Evolutionary conservation across 2,888 invertebrate genomes (phyloP).

Genomic region (Dexiosoma caninum): DNA sequence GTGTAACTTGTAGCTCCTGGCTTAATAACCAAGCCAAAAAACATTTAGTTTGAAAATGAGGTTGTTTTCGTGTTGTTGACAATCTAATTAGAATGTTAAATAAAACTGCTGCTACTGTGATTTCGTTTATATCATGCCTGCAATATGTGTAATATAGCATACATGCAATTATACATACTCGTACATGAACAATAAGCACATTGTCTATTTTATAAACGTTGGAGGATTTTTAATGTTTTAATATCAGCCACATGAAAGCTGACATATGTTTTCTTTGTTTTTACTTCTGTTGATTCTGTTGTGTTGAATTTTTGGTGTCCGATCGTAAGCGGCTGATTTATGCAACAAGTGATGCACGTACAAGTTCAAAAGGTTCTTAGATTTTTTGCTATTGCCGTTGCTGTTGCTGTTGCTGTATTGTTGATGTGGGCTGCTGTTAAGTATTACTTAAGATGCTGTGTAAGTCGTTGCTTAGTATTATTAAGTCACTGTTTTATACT

Average conservation of each 20-base stretch:
- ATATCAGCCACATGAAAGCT: conserved; percentile 65
- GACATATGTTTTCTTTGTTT: conserved; percentile 71
- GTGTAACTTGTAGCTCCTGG: conserved; percentile 29
- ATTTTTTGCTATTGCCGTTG: background rate
- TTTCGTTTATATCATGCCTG: conserved; percentile 55
- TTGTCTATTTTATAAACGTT: conserved; percentile 40
- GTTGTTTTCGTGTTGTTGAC: conserved; percentile 67
- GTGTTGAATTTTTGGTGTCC: conserved; percentile 67
- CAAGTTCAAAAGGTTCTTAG: conserved; percentile 53
- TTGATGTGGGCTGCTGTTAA: background rate
- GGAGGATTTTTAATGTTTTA: conserved; percentile 54
- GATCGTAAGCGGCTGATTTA: conserved; percentile 64
- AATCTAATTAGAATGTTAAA: conserved; percentile 77
- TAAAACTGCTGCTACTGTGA: conserved; percentile 63
- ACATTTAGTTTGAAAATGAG: conserved; percentile 62
- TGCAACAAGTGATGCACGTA: conserved; percentile 62
- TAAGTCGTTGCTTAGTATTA: background rate
- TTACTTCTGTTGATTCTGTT: conserved; percentile 49
- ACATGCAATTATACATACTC: background rate
- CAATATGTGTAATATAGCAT: conserved; percentile 43
- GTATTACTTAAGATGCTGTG: conserved; percentile 12
- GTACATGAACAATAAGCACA: background rate
- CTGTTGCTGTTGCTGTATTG: too few relatives aligned
- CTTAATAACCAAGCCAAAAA: conserved; percentile 23
- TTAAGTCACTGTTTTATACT: background rate